Evolutionary conservation across 2,113 vertebrate genomes (phyloP).

Genomic region (Eclectus roratus): DNA sequence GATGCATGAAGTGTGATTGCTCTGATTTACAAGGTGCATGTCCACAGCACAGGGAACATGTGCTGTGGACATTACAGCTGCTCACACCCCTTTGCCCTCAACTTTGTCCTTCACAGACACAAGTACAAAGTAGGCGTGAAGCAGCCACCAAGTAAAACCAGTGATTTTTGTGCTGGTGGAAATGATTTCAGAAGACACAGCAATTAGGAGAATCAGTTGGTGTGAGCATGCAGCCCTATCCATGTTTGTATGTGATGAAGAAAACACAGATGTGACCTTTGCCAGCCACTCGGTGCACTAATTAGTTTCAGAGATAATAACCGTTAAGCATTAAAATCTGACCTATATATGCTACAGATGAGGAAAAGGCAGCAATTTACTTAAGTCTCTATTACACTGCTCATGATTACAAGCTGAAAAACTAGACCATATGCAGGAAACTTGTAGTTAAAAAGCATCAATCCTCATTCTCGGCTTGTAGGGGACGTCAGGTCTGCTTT

Average conservation of each 20-base stretch:
- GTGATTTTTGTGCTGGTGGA: background rate
- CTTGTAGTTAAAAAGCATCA: slow-evolving; percentile 52
- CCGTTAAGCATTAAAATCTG: background rate
- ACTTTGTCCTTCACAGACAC: background rate
- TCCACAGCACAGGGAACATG: background rate
- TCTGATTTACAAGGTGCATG: background rate
- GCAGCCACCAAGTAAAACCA: background rate
- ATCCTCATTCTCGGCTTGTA: slow-evolving; percentile 9
- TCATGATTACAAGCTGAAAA: slow-evolving; percentile 37
- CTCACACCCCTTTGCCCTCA: background rate
- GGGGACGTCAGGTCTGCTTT: background rate
- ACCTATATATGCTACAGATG: slow-evolving; percentile 18
- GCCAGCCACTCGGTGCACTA: background rate
- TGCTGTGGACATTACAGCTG: background rate
- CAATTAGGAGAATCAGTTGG: background rate
- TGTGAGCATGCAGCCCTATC: background rate
- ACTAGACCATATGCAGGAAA: slow-evolving; percentile 21
- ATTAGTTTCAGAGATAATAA: slow-evolving; percentile 57
- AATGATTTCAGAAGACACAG: background rate
- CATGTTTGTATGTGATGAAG: background rate
- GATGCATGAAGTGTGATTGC: background rate
- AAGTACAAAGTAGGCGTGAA: background rate
- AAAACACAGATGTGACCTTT: slow-evolving; percentile 50
- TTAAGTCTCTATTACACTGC: slow-evolving; percentile 13
- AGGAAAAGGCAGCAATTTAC: slow-evolving; percentile 44